phyloP scores from a whole-genome alignment of 1,140 invertebrate genomes.

The Berghia stephanieae region DNA sequence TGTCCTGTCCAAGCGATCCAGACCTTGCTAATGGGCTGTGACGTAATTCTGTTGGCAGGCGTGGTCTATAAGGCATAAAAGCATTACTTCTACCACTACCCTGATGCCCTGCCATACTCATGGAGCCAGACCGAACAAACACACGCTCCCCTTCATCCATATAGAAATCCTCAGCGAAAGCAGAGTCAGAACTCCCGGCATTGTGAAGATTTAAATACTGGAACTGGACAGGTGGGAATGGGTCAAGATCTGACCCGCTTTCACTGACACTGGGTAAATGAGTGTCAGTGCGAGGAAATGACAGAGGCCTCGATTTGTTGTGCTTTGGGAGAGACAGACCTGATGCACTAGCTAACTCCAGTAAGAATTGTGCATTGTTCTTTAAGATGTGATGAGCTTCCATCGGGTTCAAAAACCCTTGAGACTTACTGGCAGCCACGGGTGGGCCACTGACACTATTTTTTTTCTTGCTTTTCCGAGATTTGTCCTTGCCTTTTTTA shows the following conservation, averaged over 20 bases:
- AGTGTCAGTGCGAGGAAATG: slow-evolving; percentile 68
- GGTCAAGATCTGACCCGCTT: slow-evolving; percentile 54
- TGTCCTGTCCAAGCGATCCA: slow-evolving; percentile 59
- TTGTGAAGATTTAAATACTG: slow-evolving; percentile 58
- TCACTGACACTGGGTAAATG: slow-evolving; percentile 61
- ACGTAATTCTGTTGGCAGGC: slow-evolving; percentile 57
- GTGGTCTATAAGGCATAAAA: slow-evolving; percentile 45
- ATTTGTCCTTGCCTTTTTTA: slow-evolving; percentile 64
- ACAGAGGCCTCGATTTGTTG: slow-evolving; percentile 38
- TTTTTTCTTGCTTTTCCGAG: slow-evolving; percentile 61
- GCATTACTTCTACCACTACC: neutral
- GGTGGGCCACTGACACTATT: slow-evolving; percentile 28
- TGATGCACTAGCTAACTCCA: slow-evolving; percentile 84
- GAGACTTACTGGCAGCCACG: slow-evolving; percentile 47
- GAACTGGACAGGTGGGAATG: slow-evolving; percentile 62
- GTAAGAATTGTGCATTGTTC: slow-evolving; percentile 92
- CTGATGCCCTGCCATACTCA: slow-evolving; percentile 46
- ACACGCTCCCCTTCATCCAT: slow-evolving; percentile 59
- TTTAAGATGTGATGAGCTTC: slow-evolving; percentile 85
- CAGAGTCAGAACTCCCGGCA: slow-evolving; percentile 60
- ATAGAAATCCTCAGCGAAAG: slow-evolving; percentile 64
- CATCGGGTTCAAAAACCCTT: slow-evolving; percentile 52
- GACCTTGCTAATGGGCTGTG: slow-evolving; percentile 62
- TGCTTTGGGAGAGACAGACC: slow-evolving; percentile 61
- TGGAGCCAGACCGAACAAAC: slow-evolving; percentile 59